These are phyloP conservation scores for Dipodomys spectabilis DNA, from an alignment of 2,113 vertebrate genomes.

Conservation along the genomic window DNA sequence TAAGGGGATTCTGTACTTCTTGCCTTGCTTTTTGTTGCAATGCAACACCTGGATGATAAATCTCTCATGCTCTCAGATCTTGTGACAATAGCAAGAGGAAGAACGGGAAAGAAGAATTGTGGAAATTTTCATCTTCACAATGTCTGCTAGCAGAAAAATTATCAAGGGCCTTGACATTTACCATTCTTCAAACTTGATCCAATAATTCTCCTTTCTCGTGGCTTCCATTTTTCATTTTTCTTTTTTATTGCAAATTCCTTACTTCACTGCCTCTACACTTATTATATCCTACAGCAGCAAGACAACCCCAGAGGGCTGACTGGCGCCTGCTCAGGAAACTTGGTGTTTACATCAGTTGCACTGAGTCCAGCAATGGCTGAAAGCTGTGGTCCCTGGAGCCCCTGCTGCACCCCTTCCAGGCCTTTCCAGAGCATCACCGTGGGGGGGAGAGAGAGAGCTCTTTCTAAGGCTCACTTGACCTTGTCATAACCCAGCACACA, in stretches of 20 bases:
- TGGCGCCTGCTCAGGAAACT: not conserved
- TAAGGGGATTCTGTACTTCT: not conserved
- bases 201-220: constrained; percentile 54
- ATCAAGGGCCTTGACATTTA: constrained; percentile 53
- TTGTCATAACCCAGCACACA: not conserved
- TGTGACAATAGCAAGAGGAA: not conserved
- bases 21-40: not conserved
- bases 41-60: not conserved
- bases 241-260: constrained; percentile 56
- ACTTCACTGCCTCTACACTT: constrained; percentile 41
- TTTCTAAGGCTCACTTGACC: not conserved
- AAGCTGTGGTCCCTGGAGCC: not conserved
- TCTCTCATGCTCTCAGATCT: not conserved
- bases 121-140: constrained; percentile 31
- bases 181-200: constrained; percentile 54
- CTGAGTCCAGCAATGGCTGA: not conserved
- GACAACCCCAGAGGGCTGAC: constrained; percentile 9
- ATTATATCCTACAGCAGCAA: constrained; percentile 45
- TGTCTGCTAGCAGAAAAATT: constrained; percentile 62
- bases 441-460: not conserved
- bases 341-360: not conserved
- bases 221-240: constrained; percentile 59
- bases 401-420: not conserved
- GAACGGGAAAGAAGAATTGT: not conserved
- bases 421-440: not conserved